These are phyloP conservation scores for Anas bahamensis DNA, from an alignment of 2,797 vertebrate genomes.

Conservation along the genomic window DNA sequence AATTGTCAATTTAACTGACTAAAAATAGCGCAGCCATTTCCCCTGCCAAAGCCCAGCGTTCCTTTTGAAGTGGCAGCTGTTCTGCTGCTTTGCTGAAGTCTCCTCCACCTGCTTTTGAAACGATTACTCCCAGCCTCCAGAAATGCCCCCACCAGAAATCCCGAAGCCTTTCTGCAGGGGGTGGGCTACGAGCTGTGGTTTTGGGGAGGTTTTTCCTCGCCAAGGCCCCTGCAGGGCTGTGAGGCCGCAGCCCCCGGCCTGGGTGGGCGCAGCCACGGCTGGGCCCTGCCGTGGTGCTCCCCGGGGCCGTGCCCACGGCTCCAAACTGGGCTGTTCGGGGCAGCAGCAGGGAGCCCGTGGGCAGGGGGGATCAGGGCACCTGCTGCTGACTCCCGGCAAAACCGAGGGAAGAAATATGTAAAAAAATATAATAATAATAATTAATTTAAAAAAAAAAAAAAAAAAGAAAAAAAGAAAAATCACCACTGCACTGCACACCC, in stretches of 20 bases:
- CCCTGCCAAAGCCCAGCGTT: not conserved
- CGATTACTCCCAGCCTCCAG: not conserved
- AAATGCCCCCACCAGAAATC: not conserved
- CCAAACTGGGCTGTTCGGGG: not conserved
- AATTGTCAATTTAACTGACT: not conserved
- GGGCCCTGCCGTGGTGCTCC: too few species aligned
- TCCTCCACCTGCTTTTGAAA: not conserved
- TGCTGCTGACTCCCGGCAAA: too few species aligned
- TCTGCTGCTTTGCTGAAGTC: not conserved
- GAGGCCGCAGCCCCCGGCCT: not conserved
- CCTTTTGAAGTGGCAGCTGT: not conserved
- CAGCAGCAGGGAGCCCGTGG: accelerated
- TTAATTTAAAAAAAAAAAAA: too few species aligned
- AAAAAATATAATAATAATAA: too few species aligned
- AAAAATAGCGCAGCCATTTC: not conserved
- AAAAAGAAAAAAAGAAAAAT: not conserved
- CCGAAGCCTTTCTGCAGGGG: not conserved
- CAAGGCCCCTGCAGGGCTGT: not conserved
- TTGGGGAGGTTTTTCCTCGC: not conserved
- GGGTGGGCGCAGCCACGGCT: accelerated
- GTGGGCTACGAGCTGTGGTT: accelerated
- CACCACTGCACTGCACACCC: not conserved
- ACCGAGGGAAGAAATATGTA: not conserved
- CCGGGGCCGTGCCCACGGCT: accelerated
- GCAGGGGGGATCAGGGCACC: accelerated